These are phyloP conservation scores for Mechanitis messenoides DNA, from an alignment of 2,888 invertebrate species.

Conservation along the genomic window DNA sequence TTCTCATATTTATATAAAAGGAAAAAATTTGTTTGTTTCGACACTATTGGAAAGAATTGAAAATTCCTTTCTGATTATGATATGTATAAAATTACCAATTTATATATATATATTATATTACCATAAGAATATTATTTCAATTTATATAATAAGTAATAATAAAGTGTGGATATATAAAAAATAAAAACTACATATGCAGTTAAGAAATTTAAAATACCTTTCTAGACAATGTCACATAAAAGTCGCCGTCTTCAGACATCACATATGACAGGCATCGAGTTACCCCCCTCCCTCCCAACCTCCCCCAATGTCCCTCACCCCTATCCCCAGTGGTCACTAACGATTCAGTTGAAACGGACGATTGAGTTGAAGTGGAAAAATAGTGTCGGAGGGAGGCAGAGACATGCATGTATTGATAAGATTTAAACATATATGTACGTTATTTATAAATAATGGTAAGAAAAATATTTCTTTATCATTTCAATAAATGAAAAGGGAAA, in stretches of 20 bases:
- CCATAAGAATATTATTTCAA: too few species aligned
- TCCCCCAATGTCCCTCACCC: not conserved
- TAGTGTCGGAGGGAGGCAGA: not conserved
- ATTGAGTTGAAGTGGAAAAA: slow-evolving; percentile 12
- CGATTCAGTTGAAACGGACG: slow-evolving; percentile 11
- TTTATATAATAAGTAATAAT: too few species aligned
- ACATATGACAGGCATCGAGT: slow-evolving; percentile 28
- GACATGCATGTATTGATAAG: not conserved
- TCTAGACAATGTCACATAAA: slow-evolving; percentile 6
- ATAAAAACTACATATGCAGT: not conserved
- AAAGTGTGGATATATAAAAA: not conserved
- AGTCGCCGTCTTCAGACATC: slow-evolving; percentile 16
- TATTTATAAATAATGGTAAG: too few species aligned
- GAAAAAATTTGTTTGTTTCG: too few species aligned
- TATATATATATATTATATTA: too few species aligned
- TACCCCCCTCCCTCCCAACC: slow-evolving; percentile 2
- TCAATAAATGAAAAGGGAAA: too few species aligned
- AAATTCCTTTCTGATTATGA: too few species aligned
- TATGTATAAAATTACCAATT: too few species aligned
- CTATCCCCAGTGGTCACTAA: slow-evolving; percentile 9
- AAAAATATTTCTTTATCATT: too few species aligned
- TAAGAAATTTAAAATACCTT: slow-evolving; percentile 7
- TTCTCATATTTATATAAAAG: not conserved
- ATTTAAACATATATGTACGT: not conserved
- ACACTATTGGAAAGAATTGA: too few species aligned